These are phyloP conservation scores for Ectemnius cavifrons DNA, from an alignment of 2,888 invertebrate species.

Conservation along the genomic window DNA sequence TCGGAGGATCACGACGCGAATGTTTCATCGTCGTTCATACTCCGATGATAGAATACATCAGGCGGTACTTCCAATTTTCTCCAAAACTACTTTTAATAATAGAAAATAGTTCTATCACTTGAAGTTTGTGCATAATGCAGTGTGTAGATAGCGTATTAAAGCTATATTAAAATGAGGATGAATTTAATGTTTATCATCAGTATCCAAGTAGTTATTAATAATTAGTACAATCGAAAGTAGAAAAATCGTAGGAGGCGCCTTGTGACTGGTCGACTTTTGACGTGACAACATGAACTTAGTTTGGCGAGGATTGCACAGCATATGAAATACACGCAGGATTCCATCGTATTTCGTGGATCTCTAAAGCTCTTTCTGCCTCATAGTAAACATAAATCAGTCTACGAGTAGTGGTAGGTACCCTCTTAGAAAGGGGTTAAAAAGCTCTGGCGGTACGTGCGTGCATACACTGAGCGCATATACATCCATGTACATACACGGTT, in stretches of 20 bases:
- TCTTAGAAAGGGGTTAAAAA: constrained; percentile 57
- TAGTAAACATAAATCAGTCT: constrained; percentile 57
- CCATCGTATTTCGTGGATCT: constrained; percentile 29
- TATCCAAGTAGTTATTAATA: too few relatives aligned
- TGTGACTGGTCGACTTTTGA: background rate
- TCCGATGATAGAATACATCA: constrained; percentile 41
- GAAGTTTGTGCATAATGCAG: too few relatives aligned
- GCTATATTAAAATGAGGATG: too few relatives aligned
- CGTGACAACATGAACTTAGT: constrained; percentile 17
- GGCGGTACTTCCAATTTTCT: constrained; percentile 10
- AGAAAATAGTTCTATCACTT: too few relatives aligned
- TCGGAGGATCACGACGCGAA: constrained; percentile 40
- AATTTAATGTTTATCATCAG: too few relatives aligned
- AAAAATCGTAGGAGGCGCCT: background rate
- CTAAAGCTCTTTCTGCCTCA: constrained; percentile 12
- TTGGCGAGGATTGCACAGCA: constrained; percentile 5
- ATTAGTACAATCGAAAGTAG: too few relatives aligned
- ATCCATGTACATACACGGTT: background rate
- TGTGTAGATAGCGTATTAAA: too few relatives aligned
- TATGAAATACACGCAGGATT: constrained; percentile 42
- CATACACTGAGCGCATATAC: constrained; percentile 2
- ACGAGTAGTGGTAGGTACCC: constrained; percentile 40
- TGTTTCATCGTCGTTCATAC: constrained; percentile 44
- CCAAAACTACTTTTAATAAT: background rate
- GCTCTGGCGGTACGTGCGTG: constrained; percentile 20